phyloP scores from a whole-genome alignment of 2,797 vertebrate genomes.

The Myotis vivesi region DNA sequence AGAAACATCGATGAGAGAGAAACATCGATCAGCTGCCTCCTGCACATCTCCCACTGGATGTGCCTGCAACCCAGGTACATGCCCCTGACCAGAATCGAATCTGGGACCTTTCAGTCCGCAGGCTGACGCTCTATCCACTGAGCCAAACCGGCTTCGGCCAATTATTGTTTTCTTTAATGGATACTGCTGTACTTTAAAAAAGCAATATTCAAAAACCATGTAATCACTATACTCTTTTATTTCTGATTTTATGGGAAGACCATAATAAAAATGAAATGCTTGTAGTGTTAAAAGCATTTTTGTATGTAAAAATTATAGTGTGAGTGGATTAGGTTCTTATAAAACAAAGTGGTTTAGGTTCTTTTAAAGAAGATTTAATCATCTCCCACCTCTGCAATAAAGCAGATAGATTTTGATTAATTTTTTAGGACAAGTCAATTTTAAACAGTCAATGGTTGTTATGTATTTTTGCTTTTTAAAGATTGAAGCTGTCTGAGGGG shows the following conservation, averaged over 20 bases:
- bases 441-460: neutral
- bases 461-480: neutral
- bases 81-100: too few relatives aligned
- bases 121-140: too few relatives aligned
- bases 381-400: neutral
- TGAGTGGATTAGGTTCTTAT: conserved; percentile 6
- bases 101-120: too few relatives aligned
- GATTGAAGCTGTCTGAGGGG: neutral
- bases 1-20: too few relatives aligned
- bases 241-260: neutral
- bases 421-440: conserved; percentile 31
- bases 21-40: too few relatives aligned
- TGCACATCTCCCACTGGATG: too few relatives aligned
- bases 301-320: neutral
- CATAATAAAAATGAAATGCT: conserved; percentile 10
- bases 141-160: too few relatives aligned
- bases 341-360: neutral
- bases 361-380: conserved; percentile 5
- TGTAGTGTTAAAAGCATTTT: neutral
- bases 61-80: too few relatives aligned
- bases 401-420: neutral
- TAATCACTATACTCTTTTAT: neutral
- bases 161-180: neutral
- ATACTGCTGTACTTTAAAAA: neutral
- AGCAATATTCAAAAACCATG: neutral